These are phyloP conservation scores for Graptemys geographica DNA, from an alignment of 2,797 vertebrate species.

Conservation along the genomic window DNA sequence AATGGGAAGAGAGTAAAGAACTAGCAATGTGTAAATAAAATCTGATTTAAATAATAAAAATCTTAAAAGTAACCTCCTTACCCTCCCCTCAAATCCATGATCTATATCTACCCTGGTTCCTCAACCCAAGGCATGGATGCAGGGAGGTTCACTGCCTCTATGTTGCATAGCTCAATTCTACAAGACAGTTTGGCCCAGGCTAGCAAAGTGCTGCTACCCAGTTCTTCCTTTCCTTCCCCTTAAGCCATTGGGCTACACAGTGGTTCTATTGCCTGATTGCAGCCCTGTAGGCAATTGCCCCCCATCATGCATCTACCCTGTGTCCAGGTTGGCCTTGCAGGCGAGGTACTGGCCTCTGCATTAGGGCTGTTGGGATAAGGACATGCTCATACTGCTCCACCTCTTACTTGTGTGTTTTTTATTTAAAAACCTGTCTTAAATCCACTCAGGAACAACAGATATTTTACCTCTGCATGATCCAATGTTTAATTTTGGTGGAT, in stretches of 20 bases:
- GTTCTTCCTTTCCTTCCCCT: neutral
- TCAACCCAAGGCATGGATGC: no score
- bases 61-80: neutral
- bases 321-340: neutral
- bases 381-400: neutral
- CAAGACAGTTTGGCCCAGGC: neutral
- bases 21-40: neutral
- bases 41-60: neutral
- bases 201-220: neutral
- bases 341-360: neutral
- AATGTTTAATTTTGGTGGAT: neutral
- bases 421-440: neutral
- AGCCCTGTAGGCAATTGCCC: neutral
- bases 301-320: neutral
- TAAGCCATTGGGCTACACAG: neutral
- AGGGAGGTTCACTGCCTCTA: neutral
- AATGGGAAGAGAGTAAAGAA: neutral
- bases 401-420: neutral
- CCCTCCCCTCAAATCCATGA: neutral
- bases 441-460: neutral
- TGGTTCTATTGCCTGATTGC: neutral
- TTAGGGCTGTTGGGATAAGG: neutral
- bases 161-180: neutral
- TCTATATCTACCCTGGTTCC: fast-evolving
- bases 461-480: neutral